These are phyloP conservation scores for Limanda limanda DNA, from an alignment of 2,113 vertebrate species.

Conservation along the genomic window DNA sequence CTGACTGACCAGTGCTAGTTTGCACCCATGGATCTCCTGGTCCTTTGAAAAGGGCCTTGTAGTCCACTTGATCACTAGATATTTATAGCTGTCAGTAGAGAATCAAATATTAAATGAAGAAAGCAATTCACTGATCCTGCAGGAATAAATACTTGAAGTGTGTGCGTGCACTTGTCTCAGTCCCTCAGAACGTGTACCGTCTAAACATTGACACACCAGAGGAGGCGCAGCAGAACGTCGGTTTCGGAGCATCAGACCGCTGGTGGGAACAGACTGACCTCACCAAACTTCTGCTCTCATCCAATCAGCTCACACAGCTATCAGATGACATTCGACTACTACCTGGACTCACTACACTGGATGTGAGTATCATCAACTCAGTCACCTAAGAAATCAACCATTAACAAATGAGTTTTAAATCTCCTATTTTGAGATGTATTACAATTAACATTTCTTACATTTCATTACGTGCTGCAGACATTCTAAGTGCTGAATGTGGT, in stretches of 20 bases:
- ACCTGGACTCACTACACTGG: constrained; percentile 87
- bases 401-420: neutral
- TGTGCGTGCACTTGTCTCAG: constrained; percentile 68
- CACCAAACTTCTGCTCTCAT: constrained; percentile 92
- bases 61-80: neutral
- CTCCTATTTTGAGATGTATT: neutral
- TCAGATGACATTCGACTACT: constrained; percentile 90
- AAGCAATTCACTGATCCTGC: neutral
- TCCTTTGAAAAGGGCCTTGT: neutral
- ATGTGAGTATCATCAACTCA: constrained; percentile 80
- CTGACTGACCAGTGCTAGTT: neutral
- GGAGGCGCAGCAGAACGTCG: constrained; percentile 86
- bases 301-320: constrained; percentile 89
- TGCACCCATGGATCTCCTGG: neutral
- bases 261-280: constrained; percentile 99
- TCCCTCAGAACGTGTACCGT: constrained; percentile 91
- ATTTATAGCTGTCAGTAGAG: neutral
- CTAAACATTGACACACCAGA: constrained; percentile 91
- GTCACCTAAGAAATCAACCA: neutral
- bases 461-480: neutral
- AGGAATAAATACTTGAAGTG: neutral
- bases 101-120: neutral
- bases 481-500: too few species aligned
- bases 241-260: constrained; percentile 86
- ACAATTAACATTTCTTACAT: too few species aligned